Base-by-base conservation (phyloP, 2,888 invertebrate species). In the Stenurella melanura region DNA sequence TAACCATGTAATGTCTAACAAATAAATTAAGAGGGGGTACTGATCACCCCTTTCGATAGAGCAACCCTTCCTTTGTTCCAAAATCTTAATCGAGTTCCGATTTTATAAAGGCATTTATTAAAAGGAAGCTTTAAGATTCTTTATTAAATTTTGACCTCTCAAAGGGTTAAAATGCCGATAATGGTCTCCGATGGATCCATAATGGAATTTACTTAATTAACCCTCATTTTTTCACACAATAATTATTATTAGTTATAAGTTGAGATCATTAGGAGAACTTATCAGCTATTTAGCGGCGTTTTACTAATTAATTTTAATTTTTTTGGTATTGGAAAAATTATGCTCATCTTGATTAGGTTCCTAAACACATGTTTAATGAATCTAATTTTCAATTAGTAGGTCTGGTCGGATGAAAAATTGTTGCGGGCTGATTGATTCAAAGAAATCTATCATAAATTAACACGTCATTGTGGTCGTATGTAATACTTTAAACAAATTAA, bases 141-240 rank as follows among this genome's bases (percentile, higher is more conserved):
- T 82, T 80, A 82, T 82, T 81, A 81, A 82, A 81, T 82, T 80
- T 74, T 80, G 78, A 81, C 77, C 79, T 76, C 61, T 78, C 80
- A 81, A 81, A 80, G 79, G 81, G 80, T 81, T 80, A 72, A 78
- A 78, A 75, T 19, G 76, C 78, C 76, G 81, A 79, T 80, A 79
- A 81, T 80, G 69, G 75, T 21, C 66, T 68, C 60, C 68, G 26
- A 67, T 58, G 73, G 71, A 60, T 42, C 42, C 56, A 19, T 76
- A 76, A 78, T 80, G 72, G 76, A 76, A 80, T 76, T 73, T 64
- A 73, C 73, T 64, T 76, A 76, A 76, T 73, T 66, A 76, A 69
- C 58, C 42, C 60, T n/a, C 56, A 70, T 38, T 57, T 73, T 76
- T 73, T 68, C 73, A 17, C 60, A 50, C 56, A 71, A 71, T 30